These are phyloP conservation scores for Phrixothrix hirtus DNA, from an alignment of 2,888 invertebrate species.

Conservation along the genomic window DNA sequence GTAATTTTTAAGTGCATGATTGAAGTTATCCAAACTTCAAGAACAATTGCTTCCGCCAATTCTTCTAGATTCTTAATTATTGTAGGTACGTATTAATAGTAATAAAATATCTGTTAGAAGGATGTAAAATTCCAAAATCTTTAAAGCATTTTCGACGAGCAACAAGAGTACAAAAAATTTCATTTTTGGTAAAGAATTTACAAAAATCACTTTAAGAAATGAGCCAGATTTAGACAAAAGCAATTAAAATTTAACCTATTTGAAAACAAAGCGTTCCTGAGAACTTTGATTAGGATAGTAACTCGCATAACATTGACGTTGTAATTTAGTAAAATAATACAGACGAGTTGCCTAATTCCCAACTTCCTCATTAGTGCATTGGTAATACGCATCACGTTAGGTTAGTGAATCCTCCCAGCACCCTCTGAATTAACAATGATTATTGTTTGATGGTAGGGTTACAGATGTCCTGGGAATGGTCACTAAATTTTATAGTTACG, in stretches of 20 bases:
- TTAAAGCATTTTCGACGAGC: too few relatives aligned
- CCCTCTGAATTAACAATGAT: constrained; percentile 33
- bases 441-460: constrained; percentile 27
- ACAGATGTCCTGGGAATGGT: constrained; percentile 15
- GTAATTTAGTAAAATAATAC: constrained; percentile 28
- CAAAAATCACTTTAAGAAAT: too few relatives aligned
- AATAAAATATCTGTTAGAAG: too few relatives aligned
- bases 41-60: too few relatives aligned
- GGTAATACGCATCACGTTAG: constrained; percentile 28
- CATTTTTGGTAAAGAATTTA: not conserved
- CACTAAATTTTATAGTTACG: constrained; percentile 10
- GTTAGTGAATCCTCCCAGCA: constrained; percentile 32
- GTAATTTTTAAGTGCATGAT: too few relatives aligned
- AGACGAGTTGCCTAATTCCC: constrained; percentile 42
- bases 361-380: constrained; percentile 44
- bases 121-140: too few relatives aligned
- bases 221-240: not conserved
- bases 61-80: too few relatives aligned
- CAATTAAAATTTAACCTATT: not conserved
- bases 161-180: not conserved
- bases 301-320: constrained; percentile 9
- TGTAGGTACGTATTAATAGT: too few relatives aligned
- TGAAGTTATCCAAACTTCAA: too few relatives aligned
- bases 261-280: not conserved
- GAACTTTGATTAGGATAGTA: not conserved